Percentiles rank a stretch among this genome's conserved stretches.
phyloP scores from a whole-genome alignment of 2,888 invertebrate species.

The Eugnorisma glareosa region DNA sequence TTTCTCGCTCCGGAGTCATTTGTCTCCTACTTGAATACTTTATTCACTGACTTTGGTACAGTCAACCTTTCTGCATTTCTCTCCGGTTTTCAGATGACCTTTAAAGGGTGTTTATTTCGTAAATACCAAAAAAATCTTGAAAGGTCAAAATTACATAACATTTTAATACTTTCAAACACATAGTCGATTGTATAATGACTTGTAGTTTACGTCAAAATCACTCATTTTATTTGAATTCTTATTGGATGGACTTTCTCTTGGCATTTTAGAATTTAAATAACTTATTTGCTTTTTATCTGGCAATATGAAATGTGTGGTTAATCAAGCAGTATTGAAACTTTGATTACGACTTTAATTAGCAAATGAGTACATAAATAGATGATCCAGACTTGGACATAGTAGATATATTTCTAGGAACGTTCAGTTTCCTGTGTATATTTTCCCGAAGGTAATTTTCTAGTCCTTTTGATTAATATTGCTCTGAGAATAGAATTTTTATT shows the following conservation, averaged over 20 bases:
- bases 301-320: not conserved
- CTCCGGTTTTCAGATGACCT: slow-evolving; percentile 43
- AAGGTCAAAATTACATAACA: slow-evolving; percentile 19
- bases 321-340: not conserved
- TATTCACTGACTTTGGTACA: slow-evolving; percentile 70
- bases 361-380: not conserved
- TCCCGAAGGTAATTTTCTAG: not conserved
- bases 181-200: not conserved
- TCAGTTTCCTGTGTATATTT: not conserved
- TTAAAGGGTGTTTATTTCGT: slow-evolving; percentile 25
- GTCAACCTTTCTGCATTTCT: slow-evolving; percentile 64
- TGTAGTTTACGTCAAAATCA: slow-evolving; percentile 14
- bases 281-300: not conserved
- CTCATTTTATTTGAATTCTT: not conserved
- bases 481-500: slow-evolving; percentile 4
- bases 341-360: not conserved
- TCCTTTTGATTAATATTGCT: slow-evolving; percentile 13
- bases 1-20: slow-evolving; percentile 66
- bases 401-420: not conserved
- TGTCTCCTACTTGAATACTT: slow-evolving; percentile 70
- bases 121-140: slow-evolving; percentile 8
- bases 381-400: not conserved
- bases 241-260: slow-evolving; percentile 1
- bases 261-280: not conserved
- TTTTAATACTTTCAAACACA: slow-evolving; percentile 22